A percentile compares a stretch with the other conserved stretches of the same genome.
Evolutionary conservation across 1,140 invertebrate genomes (phyloP).

Genomic region (Pseudomyrmex sp.): DNA sequence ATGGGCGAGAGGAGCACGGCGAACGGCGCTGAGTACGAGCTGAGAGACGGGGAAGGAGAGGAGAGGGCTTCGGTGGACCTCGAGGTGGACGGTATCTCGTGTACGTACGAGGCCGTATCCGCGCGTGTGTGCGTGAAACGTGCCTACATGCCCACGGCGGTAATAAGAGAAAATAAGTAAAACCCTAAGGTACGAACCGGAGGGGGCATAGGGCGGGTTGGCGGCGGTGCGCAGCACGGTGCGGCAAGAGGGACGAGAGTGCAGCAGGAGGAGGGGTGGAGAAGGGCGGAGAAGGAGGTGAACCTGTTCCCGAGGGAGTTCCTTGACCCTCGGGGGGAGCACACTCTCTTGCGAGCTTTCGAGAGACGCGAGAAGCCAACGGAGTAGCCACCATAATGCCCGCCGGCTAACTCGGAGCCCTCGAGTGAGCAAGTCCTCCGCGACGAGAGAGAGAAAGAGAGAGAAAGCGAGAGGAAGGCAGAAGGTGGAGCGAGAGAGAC

Average conservation of each 20-base stretch:
- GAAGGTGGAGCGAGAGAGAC: conserved; percentile 41
- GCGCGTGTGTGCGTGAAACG: conserved; percentile 67
- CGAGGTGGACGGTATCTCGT: conserved; percentile 67
- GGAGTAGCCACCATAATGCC: conserved; percentile 81
- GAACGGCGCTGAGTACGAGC: conserved; percentile 31
- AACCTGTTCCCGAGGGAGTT: conserved; percentile 86
- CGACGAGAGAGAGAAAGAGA: conserved; percentile 43
- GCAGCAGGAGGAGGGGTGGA: background rate
- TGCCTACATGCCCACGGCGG: conserved; percentile 76
- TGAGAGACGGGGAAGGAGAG: background rate
- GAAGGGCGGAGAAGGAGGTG: conserved; percentile 79
- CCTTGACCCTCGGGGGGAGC: conserved; percentile 81
- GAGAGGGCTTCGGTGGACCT: conserved; percentile 58
- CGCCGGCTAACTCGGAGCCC: conserved; percentile 77
- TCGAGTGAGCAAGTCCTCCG: conserved; percentile 64
- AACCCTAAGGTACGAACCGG: conserved; percentile 79
- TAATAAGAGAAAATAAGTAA: conserved; percentile 83
- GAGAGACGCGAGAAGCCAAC: conserved; percentile 75
- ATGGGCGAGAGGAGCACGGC: conserved; percentile 26
- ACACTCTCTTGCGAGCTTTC: conserved; percentile 72
- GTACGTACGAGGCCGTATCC: conserved; percentile 38
- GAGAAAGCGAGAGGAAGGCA: conserved; percentile 41
- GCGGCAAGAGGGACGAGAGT: conserved; percentile 23
- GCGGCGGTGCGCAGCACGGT: conserved; percentile 39
- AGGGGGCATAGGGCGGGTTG: conserved; percentile 77